Base-by-base conservation (phyloP, 2,888 invertebrate species). In the Acanthosepion esculentum region DNA sequence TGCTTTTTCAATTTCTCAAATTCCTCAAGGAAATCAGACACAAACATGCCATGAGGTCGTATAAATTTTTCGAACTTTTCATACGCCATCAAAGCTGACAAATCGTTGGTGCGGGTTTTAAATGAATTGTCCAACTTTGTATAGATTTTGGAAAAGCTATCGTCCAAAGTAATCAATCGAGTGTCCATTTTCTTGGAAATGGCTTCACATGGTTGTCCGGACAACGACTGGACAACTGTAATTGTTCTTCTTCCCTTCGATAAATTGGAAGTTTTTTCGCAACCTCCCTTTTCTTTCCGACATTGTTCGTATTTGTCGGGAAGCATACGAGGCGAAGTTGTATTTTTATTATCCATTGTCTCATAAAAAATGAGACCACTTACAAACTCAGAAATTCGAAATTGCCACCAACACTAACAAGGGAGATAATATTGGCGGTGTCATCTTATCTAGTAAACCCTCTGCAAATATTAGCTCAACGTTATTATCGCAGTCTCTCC, bases 1-100 rank as follows among this genome's bases (percentile, higher is more conserved):
- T n/a, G 78, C n/a, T 78, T 78, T n/a, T 78, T 78, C n/a, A 78
- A 78, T 78, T 78, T n/a, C n/a, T 78, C 78, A 78, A 78, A 78
- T 29, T 78, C 78, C 10, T 12, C 10, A 29, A 78, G 29, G 78
- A n/a, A 78, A 26, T 78, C 78, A 29, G 8, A 12, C 8, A 78
- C 29, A n/a, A 78, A n/a, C 78, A 78, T 78, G 29, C 78, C 78
- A 26, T 78, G 78, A 29, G 78, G 78, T 78, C 78, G 78, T 10
- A 78, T 10, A n/a, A 78, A 78, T 78, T n/a, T 78, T n/a, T 78
- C 78, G 78, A 78, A 78, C n/a, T 29, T 78, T 78, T 78, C 78
- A 78, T 78, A 78, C 29, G 78, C 78, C 78, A 12, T 8, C 78
- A 78, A 10, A 78, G 78, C 78, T 29, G 29, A 78, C 12, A 78